These are phyloP conservation scores for Sesamia inferens DNA, from an alignment of 2,888 invertebrate species.

Conservation along the genomic window DNA sequence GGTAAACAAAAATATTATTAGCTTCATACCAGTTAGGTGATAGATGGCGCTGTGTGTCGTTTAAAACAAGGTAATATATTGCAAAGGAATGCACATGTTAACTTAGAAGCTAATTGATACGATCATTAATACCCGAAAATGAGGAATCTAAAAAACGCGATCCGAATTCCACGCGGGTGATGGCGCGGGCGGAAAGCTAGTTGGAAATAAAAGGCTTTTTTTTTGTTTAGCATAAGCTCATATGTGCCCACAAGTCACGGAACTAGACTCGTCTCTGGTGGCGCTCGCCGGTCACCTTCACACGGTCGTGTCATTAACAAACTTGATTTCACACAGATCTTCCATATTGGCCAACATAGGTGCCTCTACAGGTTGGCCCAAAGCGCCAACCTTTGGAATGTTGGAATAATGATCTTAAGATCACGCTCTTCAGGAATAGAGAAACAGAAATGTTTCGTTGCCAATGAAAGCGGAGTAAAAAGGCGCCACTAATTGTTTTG, in stretches of 20 bases:
- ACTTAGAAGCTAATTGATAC: too few relatives aligned
- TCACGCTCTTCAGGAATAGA: slow-evolving; percentile 6
- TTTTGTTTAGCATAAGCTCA: neutral
- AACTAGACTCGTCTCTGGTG: slow-evolving; percentile 20
- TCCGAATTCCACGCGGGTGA: too few relatives aligned
- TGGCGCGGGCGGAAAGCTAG: too few relatives aligned
- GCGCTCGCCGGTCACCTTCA: slow-evolving; percentile 50
- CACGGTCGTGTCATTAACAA: slow-evolving; percentile 40
- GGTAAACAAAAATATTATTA: too few relatives aligned
- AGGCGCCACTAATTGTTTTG: slow-evolving; percentile 22
- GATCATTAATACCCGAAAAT: too few relatives aligned
- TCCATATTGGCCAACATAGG: slow-evolving; percentile 29
- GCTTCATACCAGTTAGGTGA: too few relatives aligned
- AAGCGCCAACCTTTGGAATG: slow-evolving; percentile 16
- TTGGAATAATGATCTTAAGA: slow-evolving; percentile 22
- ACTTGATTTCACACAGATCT: slow-evolving; percentile 46
- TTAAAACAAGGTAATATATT: too few relatives aligned
- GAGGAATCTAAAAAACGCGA: too few relatives aligned
- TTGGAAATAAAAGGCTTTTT: too few relatives aligned
- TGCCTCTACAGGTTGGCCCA: slow-evolving; percentile 15
- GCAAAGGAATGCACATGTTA: too few relatives aligned
- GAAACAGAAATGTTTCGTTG: slow-evolving; percentile 1
- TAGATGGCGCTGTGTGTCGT: too few relatives aligned
- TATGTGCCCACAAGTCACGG: slow-evolving; percentile 19
- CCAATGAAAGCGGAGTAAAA: slow-evolving; percentile 6